Percentiles rank a stretch among this genome's conserved stretches.
Evolutionary conservation across 2,113 vertebrate species (phyloP).

Genomic region (Struthio camelus): DNA sequence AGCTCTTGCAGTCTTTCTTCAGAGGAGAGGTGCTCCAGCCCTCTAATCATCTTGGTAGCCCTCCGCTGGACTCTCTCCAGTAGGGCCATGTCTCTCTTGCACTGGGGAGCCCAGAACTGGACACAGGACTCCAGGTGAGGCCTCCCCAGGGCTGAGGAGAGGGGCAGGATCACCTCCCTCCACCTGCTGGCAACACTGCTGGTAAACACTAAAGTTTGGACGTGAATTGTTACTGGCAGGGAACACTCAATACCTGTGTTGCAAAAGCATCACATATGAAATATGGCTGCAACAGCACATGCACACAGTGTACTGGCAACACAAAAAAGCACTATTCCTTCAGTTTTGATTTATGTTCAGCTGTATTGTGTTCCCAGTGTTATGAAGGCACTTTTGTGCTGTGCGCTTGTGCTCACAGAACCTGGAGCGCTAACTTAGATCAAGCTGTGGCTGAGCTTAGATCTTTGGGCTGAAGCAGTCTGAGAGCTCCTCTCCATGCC

Average conservation of each 20-base stretch:
- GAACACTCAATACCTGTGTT: neutral
- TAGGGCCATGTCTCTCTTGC: too few relatives aligned
- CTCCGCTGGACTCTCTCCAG: too few relatives aligned
- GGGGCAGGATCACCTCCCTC: too few relatives aligned
- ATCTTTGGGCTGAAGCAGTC: neutral
- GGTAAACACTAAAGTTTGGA: neutral
- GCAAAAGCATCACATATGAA: neutral
- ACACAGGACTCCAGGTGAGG: too few relatives aligned
- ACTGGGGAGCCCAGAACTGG: too few relatives aligned
- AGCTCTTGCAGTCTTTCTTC: too few relatives aligned
- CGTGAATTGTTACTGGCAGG: neutral
- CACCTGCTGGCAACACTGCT: too few relatives aligned
- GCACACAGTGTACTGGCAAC: neutral
- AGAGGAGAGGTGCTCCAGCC: too few relatives aligned
- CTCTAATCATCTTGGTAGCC: too few relatives aligned
- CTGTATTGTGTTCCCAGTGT: neutral
- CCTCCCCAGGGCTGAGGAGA: too few relatives aligned
- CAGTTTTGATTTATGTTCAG: neutral
- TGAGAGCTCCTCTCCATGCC: neutral
- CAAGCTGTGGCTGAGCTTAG: neutral
- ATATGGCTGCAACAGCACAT: neutral
- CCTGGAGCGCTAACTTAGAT: neutral
- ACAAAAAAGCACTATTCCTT: neutral
- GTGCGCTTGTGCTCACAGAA: rapidly evolving
- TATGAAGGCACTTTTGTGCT: neutral